Conservation (phyloP, 2,113 vertebrate species). For the Edolisoma coerulescens region DNA sequence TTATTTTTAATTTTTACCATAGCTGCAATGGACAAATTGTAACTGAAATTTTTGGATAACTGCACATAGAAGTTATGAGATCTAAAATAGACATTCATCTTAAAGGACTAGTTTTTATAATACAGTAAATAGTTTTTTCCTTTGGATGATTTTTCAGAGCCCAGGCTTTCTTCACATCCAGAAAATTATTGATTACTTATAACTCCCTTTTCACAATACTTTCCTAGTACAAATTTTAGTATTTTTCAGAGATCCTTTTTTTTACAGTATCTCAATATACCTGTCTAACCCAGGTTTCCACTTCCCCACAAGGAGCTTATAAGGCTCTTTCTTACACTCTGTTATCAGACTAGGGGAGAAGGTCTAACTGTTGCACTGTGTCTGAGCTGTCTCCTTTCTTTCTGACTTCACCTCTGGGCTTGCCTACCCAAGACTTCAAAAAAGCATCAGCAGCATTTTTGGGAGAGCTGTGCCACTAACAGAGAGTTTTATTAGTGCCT, state of each 20-base stretch:
- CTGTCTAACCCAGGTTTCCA: not conserved
- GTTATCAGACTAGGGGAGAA: not conserved
- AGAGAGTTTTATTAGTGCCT: not conserved
- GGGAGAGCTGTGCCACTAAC: not conserved
- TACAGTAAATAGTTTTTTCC: not conserved
- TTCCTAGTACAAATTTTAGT: not conserved
- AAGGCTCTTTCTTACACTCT: not conserved
- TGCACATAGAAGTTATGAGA: not conserved
- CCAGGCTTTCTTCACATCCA: not conserved
- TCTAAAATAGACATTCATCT: not conserved
- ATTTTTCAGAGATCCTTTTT: not conserved
- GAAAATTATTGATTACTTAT: not conserved
- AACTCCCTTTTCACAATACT: not conserved
- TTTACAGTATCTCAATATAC: not conserved
- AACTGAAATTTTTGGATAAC: not conserved
- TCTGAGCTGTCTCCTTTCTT: not conserved
- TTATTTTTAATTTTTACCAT: not conserved
- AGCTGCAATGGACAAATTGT: not conserved
- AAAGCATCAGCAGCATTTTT: not conserved
- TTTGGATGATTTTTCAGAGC: not conserved
- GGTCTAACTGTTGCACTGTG: not conserved
- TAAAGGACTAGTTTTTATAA: not conserved
- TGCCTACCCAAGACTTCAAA: not conserved
- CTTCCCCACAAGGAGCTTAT: not conserved
- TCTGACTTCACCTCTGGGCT: not conserved